Conservation (phyloP, 1,140 invertebrate genomes). For the Eubasilissa regina region DNA sequence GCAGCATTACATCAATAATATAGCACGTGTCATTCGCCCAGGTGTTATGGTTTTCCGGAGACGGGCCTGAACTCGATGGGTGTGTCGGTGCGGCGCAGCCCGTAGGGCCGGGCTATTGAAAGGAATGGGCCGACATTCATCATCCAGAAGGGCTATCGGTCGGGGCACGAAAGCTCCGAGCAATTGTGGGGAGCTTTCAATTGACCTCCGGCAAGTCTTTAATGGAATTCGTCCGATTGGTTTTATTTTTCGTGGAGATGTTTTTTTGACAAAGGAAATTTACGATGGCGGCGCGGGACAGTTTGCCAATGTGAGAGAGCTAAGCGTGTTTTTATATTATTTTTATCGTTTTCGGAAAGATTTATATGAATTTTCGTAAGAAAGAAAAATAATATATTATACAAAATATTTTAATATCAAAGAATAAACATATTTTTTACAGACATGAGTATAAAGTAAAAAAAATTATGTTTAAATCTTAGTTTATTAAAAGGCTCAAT, state of each 20-base stretch:
- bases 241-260: constrained; percentile 29
- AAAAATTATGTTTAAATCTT: too few relatives aligned
- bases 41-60: too few relatives aligned
- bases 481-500: too few relatives aligned
- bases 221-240: constrained; percentile 49
- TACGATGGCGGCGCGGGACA: not conserved
- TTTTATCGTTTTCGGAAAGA: constrained; percentile 13
- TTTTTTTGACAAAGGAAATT: constrained; percentile 43
- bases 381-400: not conserved
- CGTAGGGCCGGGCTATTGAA: not conserved
- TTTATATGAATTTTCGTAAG: not conserved
- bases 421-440: too few relatives aligned
- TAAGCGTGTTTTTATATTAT: constrained; percentile 11
- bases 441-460: too few relatives aligned
- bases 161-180: constrained; percentile 8
- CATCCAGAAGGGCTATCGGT: constrained; percentile 2
- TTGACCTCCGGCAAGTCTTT: constrained; percentile 42
- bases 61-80: too few relatives aligned
- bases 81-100: too few relatives aligned
- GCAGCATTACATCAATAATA: too few relatives aligned
- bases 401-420: too few relatives aligned
- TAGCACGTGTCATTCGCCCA: too few relatives aligned
- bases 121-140: constrained; percentile 31
- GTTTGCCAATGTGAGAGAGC: not conserved
- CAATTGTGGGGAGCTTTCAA: constrained; percentile 44